Evolutionary conservation across 2,888 invertebrate species (phyloP), one percentile per base, ranked within the genome.

Genomic region (Archips xylosteana): DNA sequence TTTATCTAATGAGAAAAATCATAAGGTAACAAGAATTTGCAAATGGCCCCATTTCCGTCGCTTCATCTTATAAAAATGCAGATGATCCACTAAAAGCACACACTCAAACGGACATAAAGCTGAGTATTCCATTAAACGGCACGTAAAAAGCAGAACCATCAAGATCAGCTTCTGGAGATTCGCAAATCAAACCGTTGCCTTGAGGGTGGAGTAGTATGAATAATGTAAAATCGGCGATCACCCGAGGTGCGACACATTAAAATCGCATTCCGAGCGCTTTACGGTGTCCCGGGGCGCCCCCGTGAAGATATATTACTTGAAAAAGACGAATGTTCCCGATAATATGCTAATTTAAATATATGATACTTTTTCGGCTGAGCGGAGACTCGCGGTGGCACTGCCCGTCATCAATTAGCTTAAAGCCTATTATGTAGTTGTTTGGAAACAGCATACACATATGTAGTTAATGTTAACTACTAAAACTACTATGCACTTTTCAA

Each of bases 211-310:
- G 75, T 77, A 75, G 75, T 74, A 87, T 89, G 89, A 90, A 91
- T 91, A 89, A 92, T 91, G 89, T 86, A 91, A 81, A 80, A 81
- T 39, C 65, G 34, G 65, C 65, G 65, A 65, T 65, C 85, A 89
- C 88, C 88, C 86, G 83, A 86, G 85, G 83, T 86, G 87, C 80
- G 89, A 88, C 88, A 89, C 89, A 91, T 91, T 91, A 91, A 91
- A 90, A 89, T 85, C 89, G 85, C 90, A 87, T 90, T 87, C 82
- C 9, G 79, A 76, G 77, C 80, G 78, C 81, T 89, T 89, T 86
- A 86, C 85, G 87, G 82, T 79, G 78, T 77, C 76, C 76, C 78
- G 80, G 62, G 74, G 73, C 49, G 42, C 32, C 6, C 10, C 60
- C n/a, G 65, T 36, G 78, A 75, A 83, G 83, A 85, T 81, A 82